Evolutionary conservation across 2,888 invertebrate genomes (phyloP).

Genomic region (Helobdella robusta): DNA sequence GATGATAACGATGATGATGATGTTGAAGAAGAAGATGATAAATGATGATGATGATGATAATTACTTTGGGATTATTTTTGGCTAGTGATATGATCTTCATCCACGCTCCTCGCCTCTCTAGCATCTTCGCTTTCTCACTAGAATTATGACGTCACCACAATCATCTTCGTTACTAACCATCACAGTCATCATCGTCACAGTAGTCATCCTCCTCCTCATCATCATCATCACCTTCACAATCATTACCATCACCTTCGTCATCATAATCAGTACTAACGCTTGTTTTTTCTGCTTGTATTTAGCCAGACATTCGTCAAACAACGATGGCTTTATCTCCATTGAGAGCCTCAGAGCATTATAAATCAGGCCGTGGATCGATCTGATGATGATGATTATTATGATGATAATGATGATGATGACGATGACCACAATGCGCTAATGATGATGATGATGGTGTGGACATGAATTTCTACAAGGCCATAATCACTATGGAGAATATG

Average conservation of each 20-base stretch:
- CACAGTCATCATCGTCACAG: too few species aligned
- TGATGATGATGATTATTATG: conserved; percentile 30
- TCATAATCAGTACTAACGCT: conserved; percentile 79
- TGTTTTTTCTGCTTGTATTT: conserved; percentile 98
- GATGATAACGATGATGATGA: too few species aligned
- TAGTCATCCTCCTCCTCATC: too few species aligned
- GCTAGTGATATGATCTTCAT: conserved; percentile 72
- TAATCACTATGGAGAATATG: too few species aligned
- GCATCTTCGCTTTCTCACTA: conserved; percentile 68
- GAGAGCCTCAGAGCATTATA: conserved; percentile 99
- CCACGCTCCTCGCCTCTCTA: conserved; percentile 81
- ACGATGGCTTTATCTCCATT: conserved; percentile 99
- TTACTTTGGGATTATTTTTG: conserved; percentile 59
- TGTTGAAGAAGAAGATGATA: too few species aligned
- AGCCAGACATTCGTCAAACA: conserved; percentile 93
- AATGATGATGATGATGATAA: too few species aligned
- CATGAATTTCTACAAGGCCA: neutral
- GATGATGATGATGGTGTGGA: neutral
- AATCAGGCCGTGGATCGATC: conserved; percentile 91
- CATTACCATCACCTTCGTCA: too few species aligned
- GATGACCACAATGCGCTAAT: neutral
- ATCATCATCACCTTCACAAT: too few species aligned
- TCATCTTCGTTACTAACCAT: too few species aligned
- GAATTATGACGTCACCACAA: too few species aligned
- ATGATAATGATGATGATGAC: neutral